These are phyloP conservation scores for Brachionus sp. DNA, from an alignment of 1,140 invertebrate genomes.

Conservation along the genomic window DNA sequence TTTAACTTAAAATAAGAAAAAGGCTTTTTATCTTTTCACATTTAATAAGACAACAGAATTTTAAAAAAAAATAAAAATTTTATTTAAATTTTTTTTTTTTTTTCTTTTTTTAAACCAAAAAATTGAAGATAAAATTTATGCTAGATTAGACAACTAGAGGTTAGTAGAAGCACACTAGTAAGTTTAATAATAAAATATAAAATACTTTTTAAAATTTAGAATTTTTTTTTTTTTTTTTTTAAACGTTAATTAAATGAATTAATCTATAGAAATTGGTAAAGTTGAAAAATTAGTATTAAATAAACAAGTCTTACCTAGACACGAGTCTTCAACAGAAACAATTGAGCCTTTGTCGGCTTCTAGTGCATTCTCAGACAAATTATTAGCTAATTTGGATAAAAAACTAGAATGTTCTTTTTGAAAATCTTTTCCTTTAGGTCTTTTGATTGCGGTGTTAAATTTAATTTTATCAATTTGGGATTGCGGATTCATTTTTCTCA, in stretches of 20 bases:
- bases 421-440: neutral
- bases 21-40: no score
- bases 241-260: neutral
- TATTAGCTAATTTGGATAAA: neutral
- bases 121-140: neutral
- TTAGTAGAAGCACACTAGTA: neutral
- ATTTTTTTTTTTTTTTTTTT: neutral
- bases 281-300: neutral
- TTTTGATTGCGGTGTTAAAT: conserved; percentile 2
- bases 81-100: no score
- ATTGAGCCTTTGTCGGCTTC: neutral
- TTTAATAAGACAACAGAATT: no score
- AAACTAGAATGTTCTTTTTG: neutral
- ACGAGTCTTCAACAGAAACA: neutral
- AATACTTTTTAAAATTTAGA: neutral
- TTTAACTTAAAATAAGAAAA: no score
- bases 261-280: neutral
- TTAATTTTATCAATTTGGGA: neutral
- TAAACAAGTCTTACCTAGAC: neutral
- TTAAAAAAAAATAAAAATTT: no score
- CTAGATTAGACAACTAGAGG: neutral
- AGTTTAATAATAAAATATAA: neutral
- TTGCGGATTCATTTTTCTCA: neutral
- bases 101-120: no score
- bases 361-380: neutral